Evolutionary conservation across 2,888 invertebrate species (phyloP), one percentile per base, ranked within the genome.

Genomic region (Pristionchus entomophagus): DNA sequence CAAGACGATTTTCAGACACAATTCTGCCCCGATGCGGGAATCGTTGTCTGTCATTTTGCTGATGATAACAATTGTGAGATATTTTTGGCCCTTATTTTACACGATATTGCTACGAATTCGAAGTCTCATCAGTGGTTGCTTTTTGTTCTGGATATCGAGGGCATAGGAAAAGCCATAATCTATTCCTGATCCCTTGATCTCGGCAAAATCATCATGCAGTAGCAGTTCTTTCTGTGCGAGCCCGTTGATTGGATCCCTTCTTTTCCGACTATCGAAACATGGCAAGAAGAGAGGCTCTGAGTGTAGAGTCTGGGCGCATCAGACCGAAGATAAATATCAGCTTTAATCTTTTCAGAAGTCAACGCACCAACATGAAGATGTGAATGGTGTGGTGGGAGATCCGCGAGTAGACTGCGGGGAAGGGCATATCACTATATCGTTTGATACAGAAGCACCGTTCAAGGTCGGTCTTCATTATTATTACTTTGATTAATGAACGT

Each of bases 361-460:
- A 22, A 51, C 51, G 0, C 14, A 14, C 14, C 78, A 49, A 80
- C 65, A 53, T 38, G 73, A 84, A 69, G 91, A 90, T 10, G 78
- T 51, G 32, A 90, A 90, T 56, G 91, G 89, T 26, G 88, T 93
- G 53, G 86, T 93, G 45, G 92, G 92, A 29, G 93, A 93, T 84
- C 93, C 93, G 17, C 88, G 88, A 56, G 91, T 93, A 12, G 89
- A 91, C 65, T 93, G 93, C 87, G 93, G 91, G 12, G 90, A 89
- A 29, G 88, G 91, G 59, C 89, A 87, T 86, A 91, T 90, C 53
- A 84, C 45, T 0, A 65, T 84, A 17, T 65, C 83, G 2, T 84
- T 84, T 26, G 83, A 84, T n/a, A 84, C 83, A 4, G 38, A 82
- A 26, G 38, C 59, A 2, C 82, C 82, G 2, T 82, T 82, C 82